Conservation (phyloP, 2,888 invertebrate species). For the Anarsia innoxiella region DNA sequence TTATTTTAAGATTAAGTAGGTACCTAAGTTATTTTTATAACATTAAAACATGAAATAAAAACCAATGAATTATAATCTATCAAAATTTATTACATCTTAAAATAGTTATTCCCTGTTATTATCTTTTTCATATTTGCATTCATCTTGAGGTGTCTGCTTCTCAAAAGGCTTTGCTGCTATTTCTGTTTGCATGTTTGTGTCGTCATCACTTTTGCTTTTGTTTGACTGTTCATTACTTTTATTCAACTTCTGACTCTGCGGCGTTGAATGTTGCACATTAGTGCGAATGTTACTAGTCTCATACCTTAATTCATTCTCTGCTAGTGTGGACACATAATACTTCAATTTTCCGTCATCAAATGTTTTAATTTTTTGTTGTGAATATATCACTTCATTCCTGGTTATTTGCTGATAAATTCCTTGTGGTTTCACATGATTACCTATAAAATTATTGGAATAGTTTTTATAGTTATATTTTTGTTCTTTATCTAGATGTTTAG, state of each 20-base stretch:
- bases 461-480: constrained; percentile 47
- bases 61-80: not conserved
- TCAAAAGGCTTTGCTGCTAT: constrained; percentile 12
- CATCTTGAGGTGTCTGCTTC: constrained; percentile 6
- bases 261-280: constrained; percentile 16
- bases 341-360: constrained; percentile 37
- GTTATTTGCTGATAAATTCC: constrained; percentile 26
- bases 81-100: constrained; percentile 7
- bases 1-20: no score
- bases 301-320: constrained; percentile 25
- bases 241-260: constrained; percentile 17
- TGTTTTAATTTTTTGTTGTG: constrained; percentile 29
- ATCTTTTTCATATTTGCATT: constrained; percentile 6
- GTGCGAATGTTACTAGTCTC: constrained; percentile 11
- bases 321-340: constrained; percentile 28
- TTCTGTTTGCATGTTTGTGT: constrained; percentile 20
- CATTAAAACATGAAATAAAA: no score
- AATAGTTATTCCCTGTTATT: constrained; percentile 8
- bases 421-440: constrained; percentile 29
- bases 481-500: constrained; percentile 16
- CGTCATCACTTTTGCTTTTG: constrained; percentile 21
- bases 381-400: constrained; percentile 23
- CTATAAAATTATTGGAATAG: constrained; percentile 31
- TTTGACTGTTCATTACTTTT: constrained; percentile 22
- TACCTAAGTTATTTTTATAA: constrained; percentile 1